These are phyloP conservation scores for Pteruthius melanotis DNA, from an alignment of 2,113 vertebrate genomes.

Conservation along the genomic window DNA sequence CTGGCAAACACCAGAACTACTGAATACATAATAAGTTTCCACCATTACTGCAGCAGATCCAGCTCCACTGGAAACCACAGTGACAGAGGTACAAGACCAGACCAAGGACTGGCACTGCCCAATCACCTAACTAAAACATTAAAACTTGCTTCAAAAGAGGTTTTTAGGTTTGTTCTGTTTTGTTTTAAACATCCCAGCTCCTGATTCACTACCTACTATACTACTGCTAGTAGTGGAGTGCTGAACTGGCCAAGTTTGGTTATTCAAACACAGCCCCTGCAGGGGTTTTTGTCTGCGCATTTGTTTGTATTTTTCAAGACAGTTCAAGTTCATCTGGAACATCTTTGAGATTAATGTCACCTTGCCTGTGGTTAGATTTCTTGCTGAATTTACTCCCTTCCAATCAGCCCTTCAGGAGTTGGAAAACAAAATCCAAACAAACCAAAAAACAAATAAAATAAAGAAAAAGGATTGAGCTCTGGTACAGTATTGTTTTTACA, in stretches of 20 bases:
- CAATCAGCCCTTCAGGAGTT: neutral
- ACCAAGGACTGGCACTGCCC: neutral
- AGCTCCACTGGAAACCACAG: neutral
- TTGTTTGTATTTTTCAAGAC: neutral
- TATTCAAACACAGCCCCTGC: neutral
- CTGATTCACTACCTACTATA: neutral
- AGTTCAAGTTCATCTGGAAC: constrained; percentile 2
- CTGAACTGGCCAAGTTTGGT: neutral
- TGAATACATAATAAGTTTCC: neutral
- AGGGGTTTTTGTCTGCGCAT: neutral
- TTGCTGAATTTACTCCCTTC: neutral
- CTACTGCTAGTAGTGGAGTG: neutral
- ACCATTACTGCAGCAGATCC: neutral
- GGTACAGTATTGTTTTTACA: neutral
- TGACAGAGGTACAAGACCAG: neutral
- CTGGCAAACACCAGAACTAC: neutral
- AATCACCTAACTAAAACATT: neutral
- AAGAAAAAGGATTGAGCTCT: neutral
- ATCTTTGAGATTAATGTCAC: constrained; percentile 9
- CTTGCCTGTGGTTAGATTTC: neutral
- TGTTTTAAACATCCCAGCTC: neutral
- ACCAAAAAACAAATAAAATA: neutral
- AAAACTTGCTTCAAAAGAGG: neutral
- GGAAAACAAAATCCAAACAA: neutral
- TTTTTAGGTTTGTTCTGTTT: neutral